phyloP scores from a whole-genome alignment of 2,888 invertebrate species.

The Muschampia staudingeri region DNA sequence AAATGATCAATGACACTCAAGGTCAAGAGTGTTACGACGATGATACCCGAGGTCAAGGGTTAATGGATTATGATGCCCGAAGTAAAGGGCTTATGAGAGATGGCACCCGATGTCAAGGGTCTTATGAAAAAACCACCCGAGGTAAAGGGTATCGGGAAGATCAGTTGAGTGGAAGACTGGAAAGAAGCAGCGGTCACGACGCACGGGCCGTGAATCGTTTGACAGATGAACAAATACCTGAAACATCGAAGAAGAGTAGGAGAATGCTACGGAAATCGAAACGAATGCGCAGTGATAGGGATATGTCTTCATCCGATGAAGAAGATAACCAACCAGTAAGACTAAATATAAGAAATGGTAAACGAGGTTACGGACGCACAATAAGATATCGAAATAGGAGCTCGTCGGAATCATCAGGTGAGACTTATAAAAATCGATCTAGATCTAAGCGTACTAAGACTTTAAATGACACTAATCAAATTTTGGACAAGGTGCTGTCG shows the following conservation, averaged over 20 bases:
- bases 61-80: neutral
- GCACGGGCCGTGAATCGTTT: neutral
- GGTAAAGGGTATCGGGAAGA: neutral
- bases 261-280: neutral
- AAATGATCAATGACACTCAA: neutral
- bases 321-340: neutral
- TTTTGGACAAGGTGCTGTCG: slow-evolving; percentile 22
- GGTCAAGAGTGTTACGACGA: neutral
- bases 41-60: neutral
- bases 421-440: neutral
- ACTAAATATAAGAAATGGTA: neutral
- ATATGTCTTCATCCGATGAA: neutral
- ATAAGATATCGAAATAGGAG: neutral
- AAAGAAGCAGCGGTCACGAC: too few relatives aligned
- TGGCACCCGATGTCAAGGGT: neutral
- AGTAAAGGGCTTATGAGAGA: neutral
- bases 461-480: neutral
- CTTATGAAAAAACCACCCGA: too few relatives aligned
- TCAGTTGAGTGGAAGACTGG: neutral
- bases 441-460: neutral
- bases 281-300: neutral
- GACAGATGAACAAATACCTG: neutral
- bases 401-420: slow-evolving; percentile 7
- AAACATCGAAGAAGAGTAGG: too few relatives aligned
- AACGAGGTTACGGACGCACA: neutral